These are phyloP conservation scores for Ichneumoninae sp. DNA, from an alignment of 2,888 invertebrate species.

Conservation along the genomic window DNA sequence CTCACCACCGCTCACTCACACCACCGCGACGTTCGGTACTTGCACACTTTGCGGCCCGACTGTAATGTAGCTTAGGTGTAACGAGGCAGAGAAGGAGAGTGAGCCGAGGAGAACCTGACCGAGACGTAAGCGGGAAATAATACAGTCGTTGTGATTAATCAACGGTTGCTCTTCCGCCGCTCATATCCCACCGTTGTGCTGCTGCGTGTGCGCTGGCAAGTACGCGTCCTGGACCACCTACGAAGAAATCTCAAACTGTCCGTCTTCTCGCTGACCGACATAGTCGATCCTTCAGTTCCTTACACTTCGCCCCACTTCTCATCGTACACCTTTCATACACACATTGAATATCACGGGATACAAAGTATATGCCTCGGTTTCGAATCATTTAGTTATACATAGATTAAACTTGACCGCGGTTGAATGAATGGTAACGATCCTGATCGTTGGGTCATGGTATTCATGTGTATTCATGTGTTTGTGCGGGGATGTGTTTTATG, in stretches of 20 bases:
- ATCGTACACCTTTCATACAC: neutral
- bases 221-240: conserved; percentile 66
- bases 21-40: conserved; percentile 24
- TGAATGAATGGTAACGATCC: conserved; percentile 50
- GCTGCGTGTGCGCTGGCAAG: conserved; percentile 45
- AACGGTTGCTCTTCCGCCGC: conserved; percentile 70
- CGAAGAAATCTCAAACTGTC: conserved; percentile 54
- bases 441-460: conserved; percentile 30
- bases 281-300: conserved; percentile 2
- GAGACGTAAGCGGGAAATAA: conserved; percentile 80
- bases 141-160: conserved; percentile 83
- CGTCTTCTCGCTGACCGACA: conserved; percentile 20
- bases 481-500: conserved; percentile 19
- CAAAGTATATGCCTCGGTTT: neutral
- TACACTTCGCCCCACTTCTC: conserved; percentile 18
- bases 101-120: conserved; percentile 44
- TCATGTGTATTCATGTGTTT: conserved; percentile 21
- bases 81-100: conserved; percentile 36
- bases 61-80: conserved; percentile 17
- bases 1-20: conserved; percentile 24
- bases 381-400: conserved; percentile 13
- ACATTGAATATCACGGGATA: neutral
- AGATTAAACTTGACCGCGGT: conserved; percentile 1
- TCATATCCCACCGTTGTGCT: conserved; percentile 32
- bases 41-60: conserved; percentile 38